Base-by-base conservation (phyloP, 2,113 vertebrate species). In the Sphaerodactylus townsendi region DNA sequence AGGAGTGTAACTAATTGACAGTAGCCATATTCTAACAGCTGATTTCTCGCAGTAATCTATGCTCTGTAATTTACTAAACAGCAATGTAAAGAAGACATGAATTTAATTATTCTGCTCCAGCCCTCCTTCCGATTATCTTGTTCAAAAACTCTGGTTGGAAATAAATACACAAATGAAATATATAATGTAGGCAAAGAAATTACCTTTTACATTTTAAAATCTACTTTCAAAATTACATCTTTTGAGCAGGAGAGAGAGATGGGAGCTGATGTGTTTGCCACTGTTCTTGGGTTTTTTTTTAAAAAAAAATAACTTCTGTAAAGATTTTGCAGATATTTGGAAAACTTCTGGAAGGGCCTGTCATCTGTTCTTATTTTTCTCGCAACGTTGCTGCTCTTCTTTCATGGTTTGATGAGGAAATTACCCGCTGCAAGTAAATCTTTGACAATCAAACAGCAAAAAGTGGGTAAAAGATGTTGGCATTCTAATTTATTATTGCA, bases 251-350 rank as follows among this genome's bases (percentile, higher is more conserved):
- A 37, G 7, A 25, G 53, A 53, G 25, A 41, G 64, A 46, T 25
- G 35, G 71, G 39, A 77, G 69, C 41, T 62, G 50, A 23, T n/a
- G 37, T 21, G 19, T 15, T 13, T 33, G 44, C 28, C 80, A 46
- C 65, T 35, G 62, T 53, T 73, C 76, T 64, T 33, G 73, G 56
- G 2, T 37, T 10, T 46, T 48, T 77, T 84, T 1, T 79, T 73
- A 4, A 81, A 46, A 10, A 41, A 82, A n/a, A 44, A 46, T 13
- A 41, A 82, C 14, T 77, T 79, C 86, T 83, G 19, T 64, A 56
- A 65, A 95, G 94, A 88, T 96, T 75, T 92, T 97, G 30, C 91
- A 96, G 90, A 86, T 96, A 75, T 97, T 97, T 79, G 94, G 91
- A 78, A 93, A 90, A 62, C 86, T 96, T 41, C 93, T 97, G 69